These are phyloP conservation scores for Cygnus olor DNA, from an alignment of 2,797 vertebrate species.

Conservation along the genomic window DNA sequence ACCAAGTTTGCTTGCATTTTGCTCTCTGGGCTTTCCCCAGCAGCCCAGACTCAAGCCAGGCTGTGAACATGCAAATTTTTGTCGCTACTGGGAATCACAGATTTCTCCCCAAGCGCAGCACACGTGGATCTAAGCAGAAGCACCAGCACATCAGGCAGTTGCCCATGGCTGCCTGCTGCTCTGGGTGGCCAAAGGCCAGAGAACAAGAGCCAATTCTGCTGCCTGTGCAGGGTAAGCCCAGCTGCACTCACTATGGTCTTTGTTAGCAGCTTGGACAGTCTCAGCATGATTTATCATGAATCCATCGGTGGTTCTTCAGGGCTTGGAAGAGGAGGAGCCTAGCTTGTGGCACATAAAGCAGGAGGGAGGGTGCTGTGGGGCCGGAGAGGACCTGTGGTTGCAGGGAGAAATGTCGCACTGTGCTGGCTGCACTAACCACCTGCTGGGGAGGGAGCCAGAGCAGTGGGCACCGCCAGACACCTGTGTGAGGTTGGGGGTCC, in stretches of 20 bases:
- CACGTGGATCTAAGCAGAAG: not conserved
- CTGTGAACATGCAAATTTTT: not conserved
- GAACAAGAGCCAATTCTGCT: not conserved
- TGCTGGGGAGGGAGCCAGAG: not conserved
- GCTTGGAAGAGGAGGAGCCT: not conserved
- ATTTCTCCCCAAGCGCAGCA: not conserved
- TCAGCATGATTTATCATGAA: not conserved
- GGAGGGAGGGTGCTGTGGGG: not conserved
- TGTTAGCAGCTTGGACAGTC: not conserved
- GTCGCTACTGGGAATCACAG: not conserved
- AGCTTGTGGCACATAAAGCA: not conserved
- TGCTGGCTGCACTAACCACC: rapidly evolving
- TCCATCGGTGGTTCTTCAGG: not conserved
- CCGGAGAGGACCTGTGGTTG: not conserved
- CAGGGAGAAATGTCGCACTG: not conserved
- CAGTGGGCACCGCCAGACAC: rapidly evolving
- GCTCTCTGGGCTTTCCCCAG: not conserved
- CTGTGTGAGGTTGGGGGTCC: not conserved
- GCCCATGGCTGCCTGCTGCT: not conserved
- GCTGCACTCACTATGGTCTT: not conserved
- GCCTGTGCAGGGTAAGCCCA: not conserved
- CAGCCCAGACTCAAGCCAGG: not conserved
- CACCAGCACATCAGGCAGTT: not conserved
- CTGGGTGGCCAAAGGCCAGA: not conserved
- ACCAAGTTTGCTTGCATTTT: not conserved